A percentile compares a stretch with the other conserved stretches of the same genome.
phyloP scores from a whole-genome alignment of 64 coral and sea anemone genomes.

The Porites lutea region DNA sequence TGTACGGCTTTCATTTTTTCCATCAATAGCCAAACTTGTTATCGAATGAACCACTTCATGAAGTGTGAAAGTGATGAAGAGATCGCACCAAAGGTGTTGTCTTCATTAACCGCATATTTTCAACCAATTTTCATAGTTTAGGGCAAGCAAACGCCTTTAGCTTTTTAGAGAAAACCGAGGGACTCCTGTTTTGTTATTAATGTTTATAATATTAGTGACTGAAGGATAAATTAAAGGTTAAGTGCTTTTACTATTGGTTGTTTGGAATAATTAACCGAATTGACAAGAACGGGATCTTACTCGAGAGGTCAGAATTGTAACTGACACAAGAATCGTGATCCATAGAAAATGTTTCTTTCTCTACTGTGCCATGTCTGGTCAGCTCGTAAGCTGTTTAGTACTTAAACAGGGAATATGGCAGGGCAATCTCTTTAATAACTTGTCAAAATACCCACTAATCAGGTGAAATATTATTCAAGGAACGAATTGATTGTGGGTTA shows the following conservation, averaged over 20 bases:
- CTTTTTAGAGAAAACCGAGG: background rate
- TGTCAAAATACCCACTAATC: conserved; percentile 12
- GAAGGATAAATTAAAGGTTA: background rate
- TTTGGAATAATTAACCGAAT: background rate
- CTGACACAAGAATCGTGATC: background rate
- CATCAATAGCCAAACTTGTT: background rate
- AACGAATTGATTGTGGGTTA: too few relatives aligned
- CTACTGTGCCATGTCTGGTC: background rate
- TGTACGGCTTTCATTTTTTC: background rate
- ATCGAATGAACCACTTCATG: background rate
- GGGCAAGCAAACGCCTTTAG: background rate
- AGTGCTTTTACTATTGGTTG: background rate
- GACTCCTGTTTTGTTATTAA: background rate
- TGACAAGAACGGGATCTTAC: background rate
- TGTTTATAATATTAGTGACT: background rate
- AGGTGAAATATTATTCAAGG: background rate
- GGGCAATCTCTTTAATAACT: conserved; percentile 6
- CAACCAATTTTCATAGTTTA: background rate
- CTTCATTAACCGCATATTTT: background rate
- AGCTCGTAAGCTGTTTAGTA: background rate
- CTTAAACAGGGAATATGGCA: background rate
- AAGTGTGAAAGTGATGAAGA: background rate
- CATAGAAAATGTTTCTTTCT: background rate
- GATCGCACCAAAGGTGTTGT: background rate
- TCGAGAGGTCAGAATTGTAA: too few relatives aligned